A percentile compares a stretch with the other conserved stretches of the same genome.
These are phyloP conservation scores for Chiropotes sagulatus DNA, from an alignment of 2,797 vertebrate species.

Conservation along the genomic window DNA sequence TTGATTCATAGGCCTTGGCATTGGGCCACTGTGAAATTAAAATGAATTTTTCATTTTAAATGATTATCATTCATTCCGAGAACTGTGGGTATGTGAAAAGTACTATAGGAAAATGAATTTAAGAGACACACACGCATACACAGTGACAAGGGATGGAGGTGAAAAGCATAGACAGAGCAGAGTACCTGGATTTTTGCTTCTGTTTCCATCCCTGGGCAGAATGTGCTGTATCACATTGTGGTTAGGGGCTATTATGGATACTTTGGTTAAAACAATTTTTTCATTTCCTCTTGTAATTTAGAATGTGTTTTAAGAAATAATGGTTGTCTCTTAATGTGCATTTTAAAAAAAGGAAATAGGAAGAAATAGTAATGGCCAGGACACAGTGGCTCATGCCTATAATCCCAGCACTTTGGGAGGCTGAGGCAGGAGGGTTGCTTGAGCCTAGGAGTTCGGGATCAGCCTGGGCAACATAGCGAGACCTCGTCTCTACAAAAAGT, in stretches of 20 bases:
- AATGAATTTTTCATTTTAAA: not conserved
- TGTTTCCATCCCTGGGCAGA: not conserved
- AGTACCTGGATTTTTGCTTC: not conserved
- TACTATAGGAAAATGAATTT: not conserved
- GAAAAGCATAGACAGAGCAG: not conserved
- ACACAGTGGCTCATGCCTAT: not conserved
- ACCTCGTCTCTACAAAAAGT: no score
- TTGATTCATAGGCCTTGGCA: not conserved
- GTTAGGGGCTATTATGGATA: not conserved
- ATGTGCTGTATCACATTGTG: not conserved
- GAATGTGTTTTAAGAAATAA: not conserved
- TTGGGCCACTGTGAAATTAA: no score
- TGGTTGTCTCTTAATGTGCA: no score
- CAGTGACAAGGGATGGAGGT: not conserved
- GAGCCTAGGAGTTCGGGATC: no score
- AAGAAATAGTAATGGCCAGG: not conserved
- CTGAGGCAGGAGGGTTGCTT: no score
- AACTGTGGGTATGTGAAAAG: not conserved
- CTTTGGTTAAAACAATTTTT: not conserved
- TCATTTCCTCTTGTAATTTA: not conserved
- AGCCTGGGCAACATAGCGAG: no score
- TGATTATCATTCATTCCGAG: not conserved
- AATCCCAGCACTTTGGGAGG: not conserved
- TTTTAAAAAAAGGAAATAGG: no score
- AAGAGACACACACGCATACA: not conserved